Evolutionary conservation across 92 coral and sea anemone species (phyloP), one percentile per base, ranked within the genome.

Genomic region (Parazoanthus atlanticus): DNA sequence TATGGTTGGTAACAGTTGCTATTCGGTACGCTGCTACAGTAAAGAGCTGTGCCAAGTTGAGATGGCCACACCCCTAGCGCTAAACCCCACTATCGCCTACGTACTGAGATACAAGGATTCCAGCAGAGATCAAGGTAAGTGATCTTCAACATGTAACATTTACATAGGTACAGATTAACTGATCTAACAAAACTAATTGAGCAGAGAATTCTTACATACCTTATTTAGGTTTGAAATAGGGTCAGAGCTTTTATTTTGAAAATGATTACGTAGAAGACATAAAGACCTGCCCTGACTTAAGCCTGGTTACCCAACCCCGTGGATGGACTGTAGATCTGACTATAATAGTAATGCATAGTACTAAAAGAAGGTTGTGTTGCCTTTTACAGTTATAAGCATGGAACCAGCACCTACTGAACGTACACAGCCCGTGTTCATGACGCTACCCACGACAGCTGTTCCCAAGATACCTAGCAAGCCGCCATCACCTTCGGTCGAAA

Each of bases 11-110:
- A 93, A 91, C 89, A 91, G 81, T 73, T 97, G 99, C 30, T 97
- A 92, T 81, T 86, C 97, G 17, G 99, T 97, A 8, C 83, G 83
- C 31, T 97, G 99, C 85, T 91, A 89, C 84, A 94, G 92, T 67
- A 86, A 75, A 32, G 93, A 90, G 74, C 85, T 92, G 25, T 97
- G 99, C 80, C 92, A 88, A 70, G 91, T 91, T 25, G 91, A 91
- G 64, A 86, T 89, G 69, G 94, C 98, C 17, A 81, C 95, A 19
- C 96, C 97, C 17, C 61, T 93, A 85, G 90, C 97, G 1, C 79
- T 94, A 16, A 94, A 91, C 74, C 98, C 99, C 30, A 93, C 93
- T 28, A 76, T 97, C 31, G 92, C 93, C 8, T 93, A 94, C 79
- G 94, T 94, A 6, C 52, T 74, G n/a, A 89, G 98, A 74, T 91